phyloP scores from a whole-genome alignment of 2,888 invertebrate genomes.

The Torymus aiolomorphi region DNA sequence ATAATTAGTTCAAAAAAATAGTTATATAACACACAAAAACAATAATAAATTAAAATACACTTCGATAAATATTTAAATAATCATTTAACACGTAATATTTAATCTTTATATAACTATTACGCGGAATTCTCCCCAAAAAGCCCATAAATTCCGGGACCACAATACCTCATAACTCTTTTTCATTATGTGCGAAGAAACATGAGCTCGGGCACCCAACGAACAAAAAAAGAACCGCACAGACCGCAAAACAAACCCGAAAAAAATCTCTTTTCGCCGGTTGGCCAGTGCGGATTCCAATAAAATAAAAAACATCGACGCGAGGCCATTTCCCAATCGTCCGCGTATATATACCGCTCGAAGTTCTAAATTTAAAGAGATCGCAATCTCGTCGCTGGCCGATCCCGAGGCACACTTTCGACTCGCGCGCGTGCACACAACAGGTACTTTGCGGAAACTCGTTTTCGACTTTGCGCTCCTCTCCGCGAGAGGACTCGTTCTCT shows the following conservation, averaged over 20 bases:
- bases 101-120: too few relatives aligned
- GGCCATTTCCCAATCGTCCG: constrained; percentile 2
- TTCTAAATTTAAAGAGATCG: constrained; percentile 35
- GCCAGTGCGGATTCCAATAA: constrained; percentile 5
- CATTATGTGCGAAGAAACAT: constrained; percentile 30
- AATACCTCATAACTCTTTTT: constrained; percentile 21
- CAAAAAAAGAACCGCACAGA: neutral
- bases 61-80: neutral
- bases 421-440: constrained; percentile 13
- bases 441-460: constrained; percentile 57
- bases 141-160: neutral
- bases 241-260: neutral
- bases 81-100: neutral
- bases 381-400: neutral
- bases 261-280: neutral
- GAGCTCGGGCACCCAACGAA: neutral
- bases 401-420: neutral
- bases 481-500: constrained; percentile 40
- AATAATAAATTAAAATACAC: neutral
- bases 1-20: too few relatives aligned
- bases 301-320: neutral
- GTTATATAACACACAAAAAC: too few relatives aligned
- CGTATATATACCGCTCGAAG: neutral
- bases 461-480: constrained; percentile 38
- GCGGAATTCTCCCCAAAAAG: too few relatives aligned